phyloP scores from a whole-genome alignment of 1,140 invertebrate species.

The Maniola jurtina region DNA sequence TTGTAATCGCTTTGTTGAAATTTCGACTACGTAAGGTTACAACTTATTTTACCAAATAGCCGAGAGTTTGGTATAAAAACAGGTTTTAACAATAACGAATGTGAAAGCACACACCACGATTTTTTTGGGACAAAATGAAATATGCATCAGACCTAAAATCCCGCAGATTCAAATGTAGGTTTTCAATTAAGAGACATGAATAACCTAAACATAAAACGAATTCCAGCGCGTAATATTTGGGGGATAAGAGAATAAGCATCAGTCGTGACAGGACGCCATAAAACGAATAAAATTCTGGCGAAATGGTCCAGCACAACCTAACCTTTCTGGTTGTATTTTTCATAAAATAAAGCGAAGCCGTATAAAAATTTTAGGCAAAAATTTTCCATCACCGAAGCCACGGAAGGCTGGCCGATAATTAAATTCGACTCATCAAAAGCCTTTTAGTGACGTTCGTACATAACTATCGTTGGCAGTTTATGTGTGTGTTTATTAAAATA shows the following conservation, averaged over 20 bases:
- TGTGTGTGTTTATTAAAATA: constrained; percentile 1
- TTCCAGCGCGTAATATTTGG: constrained; percentile 24
- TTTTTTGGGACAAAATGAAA: background rate
- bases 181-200: constrained; percentile 15
- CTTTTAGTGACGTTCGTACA: constrained; percentile 41
- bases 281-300: constrained; percentile 26
- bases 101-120: too few relatives aligned
- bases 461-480: constrained; percentile 38
- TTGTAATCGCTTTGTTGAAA: too few relatives aligned
- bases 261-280: constrained; percentile 22
- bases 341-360: constrained; percentile 33
- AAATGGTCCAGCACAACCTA: constrained; percentile 15
- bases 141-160: constrained; percentile 1
- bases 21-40: too few relatives aligned
- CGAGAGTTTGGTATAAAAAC: too few relatives aligned
- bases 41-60: too few relatives aligned
- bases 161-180: constrained; percentile 1
- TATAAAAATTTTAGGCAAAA: constrained; percentile 34
- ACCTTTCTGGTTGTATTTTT: constrained; percentile 25
- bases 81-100: too few relatives aligned
- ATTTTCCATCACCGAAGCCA: constrained; percentile 35
- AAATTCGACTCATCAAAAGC: constrained; percentile 45
- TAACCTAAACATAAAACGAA: constrained; percentile 13
- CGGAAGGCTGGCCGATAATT: constrained; percentile 44
- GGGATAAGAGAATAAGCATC: constrained; percentile 23